Conservation (phyloP, 2,113 vertebrate genomes). For the Nannobrachium achirus region DNA sequence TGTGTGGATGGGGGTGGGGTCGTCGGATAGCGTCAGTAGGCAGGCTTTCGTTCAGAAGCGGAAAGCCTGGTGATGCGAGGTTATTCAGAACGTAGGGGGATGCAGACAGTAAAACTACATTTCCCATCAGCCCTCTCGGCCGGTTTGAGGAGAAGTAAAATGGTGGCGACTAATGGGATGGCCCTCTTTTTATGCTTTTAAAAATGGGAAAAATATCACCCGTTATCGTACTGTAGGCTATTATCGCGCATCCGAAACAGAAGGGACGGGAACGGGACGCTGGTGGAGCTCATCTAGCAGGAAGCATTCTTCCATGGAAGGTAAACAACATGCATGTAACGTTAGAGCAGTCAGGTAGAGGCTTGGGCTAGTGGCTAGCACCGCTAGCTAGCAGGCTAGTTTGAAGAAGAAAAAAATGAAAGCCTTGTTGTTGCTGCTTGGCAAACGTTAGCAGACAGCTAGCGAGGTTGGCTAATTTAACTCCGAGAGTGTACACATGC, state of each 20-base stretch:
- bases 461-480: no score
- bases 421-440: no score
- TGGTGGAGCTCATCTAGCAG: background rate
- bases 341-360: no score
- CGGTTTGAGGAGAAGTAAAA: conserved; percentile 70
- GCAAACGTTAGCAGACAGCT: no score
- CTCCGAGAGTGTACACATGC: no score
- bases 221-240: background rate
- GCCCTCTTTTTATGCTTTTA: conserved; percentile 63
- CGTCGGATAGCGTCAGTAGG: no score
- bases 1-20: background rate
- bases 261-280: no score
- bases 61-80: no score
- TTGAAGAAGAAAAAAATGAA: conserved; percentile 1
- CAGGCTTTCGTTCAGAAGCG: no score
- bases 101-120: conserved; percentile 46
- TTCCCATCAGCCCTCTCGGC: conserved; percentile 61
- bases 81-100: no score
- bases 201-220: conserved; percentile 39
- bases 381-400: background rate
- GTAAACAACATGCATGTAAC: conserved; percentile 27
- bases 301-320: conserved; percentile 4
- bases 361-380: background rate
- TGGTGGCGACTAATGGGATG: conserved; percentile 79
- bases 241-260: background rate